These are phyloP conservation scores for Heterodera carotae DNA, from an alignment of 1,140 invertebrate genomes.

Conservation along the genomic window DNA sequence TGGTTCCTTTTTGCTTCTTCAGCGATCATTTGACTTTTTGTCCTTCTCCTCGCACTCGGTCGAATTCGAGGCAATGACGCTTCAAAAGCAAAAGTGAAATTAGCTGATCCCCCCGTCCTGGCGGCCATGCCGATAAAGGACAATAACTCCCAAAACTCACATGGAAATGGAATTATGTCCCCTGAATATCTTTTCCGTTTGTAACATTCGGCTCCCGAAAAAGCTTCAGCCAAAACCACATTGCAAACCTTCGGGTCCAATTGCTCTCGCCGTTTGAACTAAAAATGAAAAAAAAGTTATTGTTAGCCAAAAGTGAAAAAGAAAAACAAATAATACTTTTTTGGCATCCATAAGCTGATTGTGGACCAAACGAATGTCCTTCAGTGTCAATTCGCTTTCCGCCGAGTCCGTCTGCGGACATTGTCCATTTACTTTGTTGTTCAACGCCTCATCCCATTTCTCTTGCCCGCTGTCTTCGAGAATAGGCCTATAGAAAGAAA, in stretches of 20 bases:
- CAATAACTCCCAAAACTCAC: slow-evolving; percentile 26
- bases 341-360: slow-evolving; percentile 43
- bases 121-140: no score
- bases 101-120: no score
- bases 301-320: neutral
- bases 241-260: slow-evolving; percentile 31
- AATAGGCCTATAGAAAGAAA: slow-evolving; percentile 37
- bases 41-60: slow-evolving; percentile 29
- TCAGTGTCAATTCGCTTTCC: slow-evolving; percentile 21
- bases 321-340: slow-evolving; percentile 5
- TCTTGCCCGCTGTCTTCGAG: slow-evolving; percentile 54
- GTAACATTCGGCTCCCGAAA: slow-evolving; percentile 32
- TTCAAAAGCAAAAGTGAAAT: slow-evolving; percentile 8
- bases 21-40: slow-evolving; percentile 29
- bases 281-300: neutral
- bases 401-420: neutral
- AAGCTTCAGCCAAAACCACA: slow-evolving; percentile 38
- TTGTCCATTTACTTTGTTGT: slow-evolving; percentile 7
- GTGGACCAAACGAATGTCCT: slow-evolving; percentile 40
- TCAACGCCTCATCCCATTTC: slow-evolving; percentile 49
- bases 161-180: slow-evolving; percentile 39
- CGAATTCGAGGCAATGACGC: slow-evolving; percentile 26
- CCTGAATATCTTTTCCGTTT: slow-evolving; percentile 13
- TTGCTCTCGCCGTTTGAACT: slow-evolving; percentile 19
- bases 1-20: slow-evolving; percentile 1